Evolutionary conservation across 2,113 vertebrate species (phyloP).

Genomic region (Epinephelus lanceolatus): DNA sequence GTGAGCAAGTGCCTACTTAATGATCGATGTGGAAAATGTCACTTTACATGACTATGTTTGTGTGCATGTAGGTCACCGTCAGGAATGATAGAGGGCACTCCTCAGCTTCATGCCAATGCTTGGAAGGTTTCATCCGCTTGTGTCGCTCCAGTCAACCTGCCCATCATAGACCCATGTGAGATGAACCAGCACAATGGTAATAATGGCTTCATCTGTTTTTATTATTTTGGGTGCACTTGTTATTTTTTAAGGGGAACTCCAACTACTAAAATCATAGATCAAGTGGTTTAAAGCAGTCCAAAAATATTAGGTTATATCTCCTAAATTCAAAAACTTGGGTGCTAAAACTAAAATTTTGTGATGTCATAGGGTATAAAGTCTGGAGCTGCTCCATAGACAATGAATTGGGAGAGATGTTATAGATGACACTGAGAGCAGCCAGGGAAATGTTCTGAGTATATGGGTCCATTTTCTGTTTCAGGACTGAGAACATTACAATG

Average conservation of each 20-base stretch:
- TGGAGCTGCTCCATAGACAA: too few relatives aligned
- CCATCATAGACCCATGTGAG: constrained; percentile 94
- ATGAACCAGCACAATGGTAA: constrained; percentile 95
- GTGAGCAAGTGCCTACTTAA: constrained; percentile 81
- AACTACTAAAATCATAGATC: too few relatives aligned
- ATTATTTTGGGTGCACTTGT: background rate
- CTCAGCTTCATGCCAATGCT: constrained; percentile 95
- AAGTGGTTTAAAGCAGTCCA: too few relatives aligned
- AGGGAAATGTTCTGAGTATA: too few relatives aligned
- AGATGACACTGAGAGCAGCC: too few relatives aligned
- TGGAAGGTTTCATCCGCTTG: constrained; percentile 98
- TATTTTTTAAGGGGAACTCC: background rate
- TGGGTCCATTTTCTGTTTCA: too few relatives aligned
- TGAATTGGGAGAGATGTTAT: too few relatives aligned
- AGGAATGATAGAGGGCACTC: constrained; percentile 98
- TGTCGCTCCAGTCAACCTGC: constrained; percentile 91
- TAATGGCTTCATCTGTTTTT: background rate
- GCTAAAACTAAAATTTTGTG: too few relatives aligned
- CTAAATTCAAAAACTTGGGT: too few relatives aligned
- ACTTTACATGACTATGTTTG: constrained; percentile 7
- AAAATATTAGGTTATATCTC: too few relatives aligned
- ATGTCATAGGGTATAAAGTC: too few relatives aligned
- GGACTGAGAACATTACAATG: too few relatives aligned
- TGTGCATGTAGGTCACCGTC: constrained; percentile 90
- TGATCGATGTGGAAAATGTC: background rate